These are phyloP conservation scores for Augiades crinisus DNA, from an alignment of 2,888 invertebrate genomes.

Conservation along the genomic window DNA sequence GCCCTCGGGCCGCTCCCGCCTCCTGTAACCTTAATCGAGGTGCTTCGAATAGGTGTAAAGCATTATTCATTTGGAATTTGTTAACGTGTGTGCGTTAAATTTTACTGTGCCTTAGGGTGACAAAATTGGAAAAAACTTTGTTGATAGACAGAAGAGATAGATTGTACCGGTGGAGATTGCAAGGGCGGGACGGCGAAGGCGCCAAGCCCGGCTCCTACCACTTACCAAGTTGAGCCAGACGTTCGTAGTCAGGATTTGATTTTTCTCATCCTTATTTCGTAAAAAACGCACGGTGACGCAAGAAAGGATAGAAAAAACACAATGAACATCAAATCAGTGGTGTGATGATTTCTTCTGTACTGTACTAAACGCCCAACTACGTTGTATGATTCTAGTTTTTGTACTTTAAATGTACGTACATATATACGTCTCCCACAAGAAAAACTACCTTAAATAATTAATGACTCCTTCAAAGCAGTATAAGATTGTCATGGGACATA, in stretches of 20 bases:
- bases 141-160: conserved; percentile 27
- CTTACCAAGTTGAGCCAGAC: conserved; percentile 99
- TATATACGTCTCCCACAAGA: too few relatives aligned
- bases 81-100: conserved; percentile 34
- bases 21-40: conserved; percentile 25
- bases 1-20: conserved; percentile 63
- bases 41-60: conserved; percentile 29
- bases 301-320: conserved; percentile 77
- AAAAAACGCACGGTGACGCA: conserved; percentile 82
- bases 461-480: too few relatives aligned
- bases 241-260: conserved; percentile 98
- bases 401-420: too few relatives aligned
- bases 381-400: not conserved
- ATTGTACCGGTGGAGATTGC: conserved; percentile 36
- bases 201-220: conserved; percentile 80
- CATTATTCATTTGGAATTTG: conserved; percentile 14
- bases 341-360: not conserved
- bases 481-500: too few relatives aligned
- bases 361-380: not conserved
- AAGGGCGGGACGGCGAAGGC: conserved; percentile 66
- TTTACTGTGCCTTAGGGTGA: conserved; percentile 42
- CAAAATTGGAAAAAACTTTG: conserved; percentile 29
- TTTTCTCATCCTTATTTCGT: conserved; percentile 96
- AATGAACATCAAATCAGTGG: conserved; percentile 51
- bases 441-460: too few relatives aligned